These are phyloP conservation scores for Carassius carassius DNA, from an alignment of 2,113 vertebrate genomes.

Conservation along the genomic window DNA sequence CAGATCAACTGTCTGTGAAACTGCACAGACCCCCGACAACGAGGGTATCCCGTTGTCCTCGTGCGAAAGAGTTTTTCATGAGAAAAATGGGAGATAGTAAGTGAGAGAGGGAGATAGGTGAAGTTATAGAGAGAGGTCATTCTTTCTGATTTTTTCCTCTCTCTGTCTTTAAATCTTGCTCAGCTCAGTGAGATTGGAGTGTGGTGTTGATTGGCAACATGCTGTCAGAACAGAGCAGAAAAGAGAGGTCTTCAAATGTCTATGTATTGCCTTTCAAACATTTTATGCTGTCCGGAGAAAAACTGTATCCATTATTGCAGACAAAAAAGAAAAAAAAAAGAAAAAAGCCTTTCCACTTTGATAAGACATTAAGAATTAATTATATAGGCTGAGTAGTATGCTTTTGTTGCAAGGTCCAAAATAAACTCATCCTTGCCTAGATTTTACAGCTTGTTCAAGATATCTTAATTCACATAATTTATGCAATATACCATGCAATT, in stretches of 20 bases:
- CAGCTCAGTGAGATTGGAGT: constrained; percentile 62
- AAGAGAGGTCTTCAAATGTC: constrained; percentile 52
- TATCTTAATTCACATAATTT: background rate
- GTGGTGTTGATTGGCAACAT: constrained; percentile 75
- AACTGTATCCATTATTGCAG: constrained; percentile 45
- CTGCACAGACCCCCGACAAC: constrained; percentile 30
- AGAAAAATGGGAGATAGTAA: background rate
- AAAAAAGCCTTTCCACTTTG: background rate
- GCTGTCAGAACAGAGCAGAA: constrained; percentile 64
- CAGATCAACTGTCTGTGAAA: constrained; percentile 31
- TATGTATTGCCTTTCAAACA: constrained; percentile 37
- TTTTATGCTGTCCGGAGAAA: constrained; percentile 47
- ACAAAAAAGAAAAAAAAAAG: constrained; percentile 40
- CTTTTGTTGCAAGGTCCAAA: background rate
- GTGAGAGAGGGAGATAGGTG: constrained; percentile 1
- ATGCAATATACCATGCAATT: too few relatives aligned
- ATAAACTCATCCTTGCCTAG: background rate
- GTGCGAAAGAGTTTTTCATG: constrained; percentile 52
- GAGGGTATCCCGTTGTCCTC: constrained; percentile 50
- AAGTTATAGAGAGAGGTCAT: constrained; percentile 57
- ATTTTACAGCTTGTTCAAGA: too few relatives aligned
- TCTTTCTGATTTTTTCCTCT: constrained; percentile 41
- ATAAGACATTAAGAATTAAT: background rate
- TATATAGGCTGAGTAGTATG: background rate
- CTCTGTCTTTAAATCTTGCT: constrained; percentile 50